Evolutionary conservation across 2,888 invertebrate species (phyloP).

Genomic region (Rhagophthalmus giganteus): DNA sequence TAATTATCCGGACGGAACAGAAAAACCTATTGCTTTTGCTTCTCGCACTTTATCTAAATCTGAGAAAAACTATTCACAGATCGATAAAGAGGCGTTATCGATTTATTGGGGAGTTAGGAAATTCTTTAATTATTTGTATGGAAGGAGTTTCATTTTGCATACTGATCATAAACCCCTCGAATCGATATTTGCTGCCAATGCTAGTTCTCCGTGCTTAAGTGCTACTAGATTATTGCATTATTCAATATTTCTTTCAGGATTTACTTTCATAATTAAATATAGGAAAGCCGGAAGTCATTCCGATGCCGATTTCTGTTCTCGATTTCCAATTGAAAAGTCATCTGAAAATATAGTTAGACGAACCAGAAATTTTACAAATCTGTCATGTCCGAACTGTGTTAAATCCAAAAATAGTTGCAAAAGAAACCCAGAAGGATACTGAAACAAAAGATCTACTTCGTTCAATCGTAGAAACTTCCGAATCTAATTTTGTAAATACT

Average conservation of each 20-base stretch:
- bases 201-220: background rate
- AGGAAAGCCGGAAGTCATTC: background rate
- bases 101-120: slow-evolving; percentile 14
- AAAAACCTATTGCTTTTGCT: slow-evolving; percentile 30
- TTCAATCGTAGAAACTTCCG: background rate
- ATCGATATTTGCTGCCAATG: slow-evolving; percentile 9
- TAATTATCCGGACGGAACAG: slow-evolving; percentile 1
- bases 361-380: background rate
- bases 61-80: slow-evolving; percentile 21
- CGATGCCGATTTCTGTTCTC: slow-evolving; percentile 1
- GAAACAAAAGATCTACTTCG: background rate
- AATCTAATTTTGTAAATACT: background rate
- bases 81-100: slow-evolving; percentile 24
- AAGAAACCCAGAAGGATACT: background rate
- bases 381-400: background rate
- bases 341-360: background rate
- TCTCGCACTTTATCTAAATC: slow-evolving; percentile 22
- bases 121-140: slow-evolving; percentile 17
- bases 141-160: slow-evolving; percentile 13
- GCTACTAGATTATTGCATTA: slow-evolving; percentile 1
- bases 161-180: slow-evolving; percentile 21
- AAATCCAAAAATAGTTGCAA: background rate
- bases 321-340: background rate
- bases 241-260: slow-evolving; percentile 1
- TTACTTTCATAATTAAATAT: slow-evolving; percentile 1